These are phyloP conservation scores for Hypotaenidia philippensis DNA, from an alignment of 2,797 vertebrate genomes.

Conservation along the genomic window DNA sequence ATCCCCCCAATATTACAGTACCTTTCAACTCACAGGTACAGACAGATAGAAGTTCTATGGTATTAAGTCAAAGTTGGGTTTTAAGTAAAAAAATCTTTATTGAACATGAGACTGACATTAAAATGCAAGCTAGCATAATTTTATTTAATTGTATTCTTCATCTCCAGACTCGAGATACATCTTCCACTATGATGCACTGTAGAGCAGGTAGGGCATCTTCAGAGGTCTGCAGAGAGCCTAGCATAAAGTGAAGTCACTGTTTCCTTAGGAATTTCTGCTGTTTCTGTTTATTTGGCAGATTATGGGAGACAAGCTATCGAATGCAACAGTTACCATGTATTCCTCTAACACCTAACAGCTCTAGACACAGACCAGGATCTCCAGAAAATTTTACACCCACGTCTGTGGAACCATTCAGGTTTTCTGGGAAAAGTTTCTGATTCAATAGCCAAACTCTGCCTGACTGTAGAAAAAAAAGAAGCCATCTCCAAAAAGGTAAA, in stretches of 20 bases:
- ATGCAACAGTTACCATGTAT: not conserved
- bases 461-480: rapidly evolving
- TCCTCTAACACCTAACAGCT: not conserved
- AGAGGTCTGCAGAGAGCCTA: not conserved
- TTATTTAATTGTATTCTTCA: not conserved
- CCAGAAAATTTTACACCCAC: not conserved
- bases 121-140: not conserved
- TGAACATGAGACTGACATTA: not conserved
- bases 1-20: rapidly evolving
- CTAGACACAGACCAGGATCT: not conserved
- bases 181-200: rapidly evolving
- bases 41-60: not conserved
- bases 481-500: not conserved
- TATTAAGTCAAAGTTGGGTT: no score
- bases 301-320: not conserved
- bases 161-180: not conserved
- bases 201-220: not conserved
- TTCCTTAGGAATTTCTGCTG: not conserved
- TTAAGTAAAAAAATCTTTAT: not conserved
- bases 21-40: not conserved
- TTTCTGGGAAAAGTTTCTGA: not conserved
- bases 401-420: not conserved
- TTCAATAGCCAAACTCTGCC: not conserved
- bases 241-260: not conserved
- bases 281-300: not conserved